phyloP scores from a whole-genome alignment of 2,888 invertebrate genomes.

The Nycteola revayana region DNA sequence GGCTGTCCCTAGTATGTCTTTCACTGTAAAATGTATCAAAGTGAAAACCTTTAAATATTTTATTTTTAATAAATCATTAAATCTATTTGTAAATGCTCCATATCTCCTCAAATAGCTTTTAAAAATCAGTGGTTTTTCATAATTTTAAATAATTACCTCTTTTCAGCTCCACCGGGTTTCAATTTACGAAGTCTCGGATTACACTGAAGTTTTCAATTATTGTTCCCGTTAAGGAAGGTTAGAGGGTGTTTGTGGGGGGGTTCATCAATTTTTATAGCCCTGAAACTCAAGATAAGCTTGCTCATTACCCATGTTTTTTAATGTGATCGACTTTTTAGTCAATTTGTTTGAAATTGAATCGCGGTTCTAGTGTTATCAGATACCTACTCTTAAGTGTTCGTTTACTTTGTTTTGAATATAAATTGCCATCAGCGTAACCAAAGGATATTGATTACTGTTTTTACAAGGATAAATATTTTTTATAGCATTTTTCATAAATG shows the following conservation, averaged over 20 bases:
- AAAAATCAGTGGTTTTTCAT: conserved; percentile 35
- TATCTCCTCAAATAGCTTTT: neutral
- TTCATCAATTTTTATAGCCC: conserved; percentile 61
- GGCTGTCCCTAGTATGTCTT: too few relatives aligned
- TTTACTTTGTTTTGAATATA: too few relatives aligned
- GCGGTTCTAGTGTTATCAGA: neutral
- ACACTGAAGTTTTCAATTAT: conserved; percentile 72
- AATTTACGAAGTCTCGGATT: conserved; percentile 61
- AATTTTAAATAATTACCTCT: conserved; percentile 49
- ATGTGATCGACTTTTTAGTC: conserved; percentile 26
- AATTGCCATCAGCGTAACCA: too few relatives aligned
- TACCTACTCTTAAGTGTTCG: too few relatives aligned
- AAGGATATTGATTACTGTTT: too few relatives aligned
- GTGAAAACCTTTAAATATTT: too few relatives aligned
- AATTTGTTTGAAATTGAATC: conserved; percentile 30
- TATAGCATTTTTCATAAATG: too few relatives aligned
- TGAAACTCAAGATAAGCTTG: conserved; percentile 46
- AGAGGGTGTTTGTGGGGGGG: conserved; percentile 41
- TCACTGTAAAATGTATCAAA: too few relatives aligned
- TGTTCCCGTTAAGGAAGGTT: conserved; percentile 54
- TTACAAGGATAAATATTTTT: too few relatives aligned
- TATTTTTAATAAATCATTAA: too few relatives aligned
- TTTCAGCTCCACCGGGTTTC: conserved; percentile 53
- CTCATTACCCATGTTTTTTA: conserved; percentile 52
- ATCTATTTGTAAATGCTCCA: too few relatives aligned